phyloP scores from a whole-genome alignment of 2,797 vertebrate genomes.

The Kryptolebias ocellatus region DNA sequence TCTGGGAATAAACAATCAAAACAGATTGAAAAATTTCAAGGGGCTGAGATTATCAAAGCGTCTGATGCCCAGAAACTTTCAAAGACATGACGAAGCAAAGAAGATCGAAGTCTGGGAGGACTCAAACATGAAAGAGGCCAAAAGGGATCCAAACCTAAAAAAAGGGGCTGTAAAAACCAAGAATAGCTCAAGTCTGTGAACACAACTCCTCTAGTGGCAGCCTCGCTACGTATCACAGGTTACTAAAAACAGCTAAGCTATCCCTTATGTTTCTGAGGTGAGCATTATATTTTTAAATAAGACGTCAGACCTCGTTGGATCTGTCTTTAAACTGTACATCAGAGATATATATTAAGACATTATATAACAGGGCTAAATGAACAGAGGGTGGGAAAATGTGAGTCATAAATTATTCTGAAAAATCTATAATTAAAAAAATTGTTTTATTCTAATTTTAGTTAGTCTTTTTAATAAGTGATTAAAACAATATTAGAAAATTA shows the following conservation, averaged over 20 bases:
- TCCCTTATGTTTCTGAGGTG: not conserved
- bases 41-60: slow-evolving; percentile 17
- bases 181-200: slow-evolving; percentile 15
- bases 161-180: slow-evolving; percentile 16
- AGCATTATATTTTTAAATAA: not conserved
- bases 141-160: not conserved
- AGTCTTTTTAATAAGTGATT: not conserved
- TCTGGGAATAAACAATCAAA: slow-evolving; percentile 34
- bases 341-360: too few relatives aligned
- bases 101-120: slow-evolving; percentile 15
- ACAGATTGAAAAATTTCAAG: slow-evolving; percentile 25
- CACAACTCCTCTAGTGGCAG: not conserved
- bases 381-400: not conserved
- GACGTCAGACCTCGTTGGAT: not conserved
- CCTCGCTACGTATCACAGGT: not conserved
- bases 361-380: not conserved
- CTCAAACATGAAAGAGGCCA: slow-evolving; percentile 28
- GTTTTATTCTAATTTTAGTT: not conserved
- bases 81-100: slow-evolving; percentile 17
- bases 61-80: slow-evolving; percentile 16
- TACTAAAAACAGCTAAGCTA: not conserved
- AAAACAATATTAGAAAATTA: not conserved
- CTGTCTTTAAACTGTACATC: not conserved
- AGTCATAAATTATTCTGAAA: not conserved
- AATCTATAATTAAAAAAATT: not conserved